Conservation (phyloP, 1,140 invertebrate species). For the Plodia interpunctella region DNA sequence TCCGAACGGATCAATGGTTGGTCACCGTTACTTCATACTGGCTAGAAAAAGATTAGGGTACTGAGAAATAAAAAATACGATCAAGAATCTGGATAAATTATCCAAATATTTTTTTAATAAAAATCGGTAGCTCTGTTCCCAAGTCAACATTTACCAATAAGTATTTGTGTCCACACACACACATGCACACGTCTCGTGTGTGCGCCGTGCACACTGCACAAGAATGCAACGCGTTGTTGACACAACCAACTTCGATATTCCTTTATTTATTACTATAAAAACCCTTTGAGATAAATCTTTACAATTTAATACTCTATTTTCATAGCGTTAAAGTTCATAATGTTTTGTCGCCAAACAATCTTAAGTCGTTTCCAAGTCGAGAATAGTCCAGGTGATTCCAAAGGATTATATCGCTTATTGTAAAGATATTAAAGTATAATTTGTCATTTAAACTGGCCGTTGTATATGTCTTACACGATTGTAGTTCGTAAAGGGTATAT, state of each 20-base stretch:
- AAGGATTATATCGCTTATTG: not conserved
- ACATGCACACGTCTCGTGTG: constrained; percentile 26
- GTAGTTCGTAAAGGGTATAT: constrained; percentile 48
- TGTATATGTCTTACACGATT: constrained; percentile 19
- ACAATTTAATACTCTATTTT: constrained; percentile 16
- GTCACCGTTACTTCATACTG: too few relatives aligned
- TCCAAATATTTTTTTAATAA: too few relatives aligned
- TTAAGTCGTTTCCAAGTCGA: constrained; percentile 27
- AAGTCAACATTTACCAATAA: constrained; percentile 71
- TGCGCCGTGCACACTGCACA: constrained; percentile 59
- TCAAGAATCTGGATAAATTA: too few relatives aligned
- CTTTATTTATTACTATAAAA: constrained; percentile 76
- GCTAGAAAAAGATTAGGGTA: too few relatives aligned
- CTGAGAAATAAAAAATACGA: too few relatives aligned
- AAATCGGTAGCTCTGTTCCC: constrained; percentile 42
- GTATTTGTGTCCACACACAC: constrained; percentile 70
- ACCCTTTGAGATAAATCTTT: constrained; percentile 36
- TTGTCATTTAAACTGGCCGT: not conserved
- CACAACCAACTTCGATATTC: constrained; percentile 75
- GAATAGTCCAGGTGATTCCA: not conserved
- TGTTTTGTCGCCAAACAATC: constrained; percentile 12
- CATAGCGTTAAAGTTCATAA: constrained; percentile 16
- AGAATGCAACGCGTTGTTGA: constrained; percentile 76
- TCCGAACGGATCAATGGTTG: too few relatives aligned
- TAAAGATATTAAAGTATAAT: not conserved